These are phyloP conservation scores for Furcifer pardalis DNA, from an alignment of 2,797 vertebrate species.

Conservation along the genomic window DNA sequence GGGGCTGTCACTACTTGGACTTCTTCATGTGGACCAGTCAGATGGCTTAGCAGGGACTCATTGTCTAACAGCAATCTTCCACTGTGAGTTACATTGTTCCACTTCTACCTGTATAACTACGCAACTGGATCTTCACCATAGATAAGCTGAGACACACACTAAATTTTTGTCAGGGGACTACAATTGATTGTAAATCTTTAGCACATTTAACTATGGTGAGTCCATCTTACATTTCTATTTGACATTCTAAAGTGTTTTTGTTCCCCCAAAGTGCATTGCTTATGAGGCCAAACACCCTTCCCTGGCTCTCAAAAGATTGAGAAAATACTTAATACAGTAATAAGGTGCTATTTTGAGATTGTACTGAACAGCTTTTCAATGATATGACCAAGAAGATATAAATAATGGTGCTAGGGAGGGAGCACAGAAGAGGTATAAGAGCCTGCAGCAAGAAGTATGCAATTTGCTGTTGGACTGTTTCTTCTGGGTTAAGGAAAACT, in stretches of 20 bases:
- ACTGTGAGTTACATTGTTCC: too few relatives aligned
- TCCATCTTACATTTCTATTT: neutral
- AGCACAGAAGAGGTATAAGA: slow-evolving; percentile 55
- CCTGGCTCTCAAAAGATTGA: neutral
- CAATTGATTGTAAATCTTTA: neutral
- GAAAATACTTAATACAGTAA: slow-evolving; percentile 20
- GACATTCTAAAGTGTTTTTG: neutral
- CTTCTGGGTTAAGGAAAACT: slow-evolving; percentile 66
- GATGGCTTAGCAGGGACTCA: too few relatives aligned
- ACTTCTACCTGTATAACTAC: too few relatives aligned
- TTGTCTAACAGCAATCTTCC: too few relatives aligned
- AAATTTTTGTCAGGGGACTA: neutral
- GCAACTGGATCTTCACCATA: too few relatives aligned
- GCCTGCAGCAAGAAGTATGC: slow-evolving; percentile 56
- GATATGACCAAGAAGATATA: slow-evolving; percentile 64
- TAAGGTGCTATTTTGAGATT: slow-evolving; percentile 42
- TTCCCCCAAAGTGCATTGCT: neutral
- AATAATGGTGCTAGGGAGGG: slow-evolving; percentile 57
- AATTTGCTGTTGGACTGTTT: slow-evolving; percentile 52
- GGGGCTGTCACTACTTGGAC: too few relatives aligned
- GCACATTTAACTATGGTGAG: neutral
- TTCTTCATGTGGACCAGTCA: too few relatives aligned
- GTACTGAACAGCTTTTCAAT: slow-evolving; percentile 48
- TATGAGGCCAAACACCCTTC: neutral
- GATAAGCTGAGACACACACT: neutral